A percentile compares a stretch with the other conserved stretches of the same genome.
Conservation (phyloP, 2,797 vertebrate species). For the Nyctalus aviator region DNA sequence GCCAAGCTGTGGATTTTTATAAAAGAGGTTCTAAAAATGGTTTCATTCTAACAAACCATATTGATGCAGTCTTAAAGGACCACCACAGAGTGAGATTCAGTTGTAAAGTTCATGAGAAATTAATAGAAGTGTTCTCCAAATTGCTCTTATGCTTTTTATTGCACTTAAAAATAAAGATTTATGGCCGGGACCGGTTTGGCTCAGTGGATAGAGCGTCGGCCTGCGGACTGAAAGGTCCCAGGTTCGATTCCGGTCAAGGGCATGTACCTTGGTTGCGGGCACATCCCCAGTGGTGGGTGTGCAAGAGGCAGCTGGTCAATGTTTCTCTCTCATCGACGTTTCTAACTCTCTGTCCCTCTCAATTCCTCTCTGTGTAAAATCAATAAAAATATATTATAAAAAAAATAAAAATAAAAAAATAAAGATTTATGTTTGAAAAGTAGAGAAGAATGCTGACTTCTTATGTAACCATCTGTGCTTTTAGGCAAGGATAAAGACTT, state of each 20-base stretch:
- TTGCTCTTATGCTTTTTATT: constrained; percentile 36
- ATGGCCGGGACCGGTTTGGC: too few species aligned
- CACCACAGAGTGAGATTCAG: not conserved
- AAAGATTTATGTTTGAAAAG: constrained; percentile 48
- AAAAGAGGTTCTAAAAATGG: constrained; percentile 7
- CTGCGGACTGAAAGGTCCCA: too few species aligned
- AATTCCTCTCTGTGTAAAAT: too few species aligned
- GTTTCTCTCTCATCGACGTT: too few species aligned
- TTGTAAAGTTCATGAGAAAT: constrained; percentile 29
- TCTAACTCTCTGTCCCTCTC: too few species aligned
- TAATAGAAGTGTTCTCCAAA: constrained; percentile 22
- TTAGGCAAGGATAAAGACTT: constrained; percentile 2
- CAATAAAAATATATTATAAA: too few species aligned
- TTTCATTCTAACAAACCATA: not conserved
- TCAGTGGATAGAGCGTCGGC: too few species aligned
- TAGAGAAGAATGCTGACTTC: not conserved
- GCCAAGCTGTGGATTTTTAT: not conserved
- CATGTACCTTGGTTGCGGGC: too few species aligned
- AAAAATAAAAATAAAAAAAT: too few species aligned
- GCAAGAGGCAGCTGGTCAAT: too few species aligned
- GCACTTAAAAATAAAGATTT: constrained; percentile 51
- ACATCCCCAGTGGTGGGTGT: too few species aligned
- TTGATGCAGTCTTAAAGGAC: not conserved
- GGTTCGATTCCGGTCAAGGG: too few species aligned
- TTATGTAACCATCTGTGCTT: not conserved